Evolutionary conservation across 35 echinoderm and acorn worm genomes (phyloP).

Genomic region (Diadema setosum): DNA sequence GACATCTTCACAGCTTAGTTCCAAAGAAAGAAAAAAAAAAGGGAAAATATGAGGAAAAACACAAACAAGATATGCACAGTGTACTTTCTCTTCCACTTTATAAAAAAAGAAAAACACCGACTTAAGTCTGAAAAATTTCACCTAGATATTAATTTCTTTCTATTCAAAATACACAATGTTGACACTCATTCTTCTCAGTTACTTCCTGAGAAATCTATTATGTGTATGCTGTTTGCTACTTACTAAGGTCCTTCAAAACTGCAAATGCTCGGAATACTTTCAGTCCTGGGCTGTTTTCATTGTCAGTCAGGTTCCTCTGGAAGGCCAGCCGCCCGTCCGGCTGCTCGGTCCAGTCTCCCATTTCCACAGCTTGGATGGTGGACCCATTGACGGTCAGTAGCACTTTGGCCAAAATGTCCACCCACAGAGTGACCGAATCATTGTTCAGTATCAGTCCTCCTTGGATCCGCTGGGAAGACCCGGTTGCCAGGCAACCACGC

Average conservation of each 20-base stretch:
- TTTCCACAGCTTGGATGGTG: conserved; percentile 1
- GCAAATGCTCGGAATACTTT: conserved; percentile 66
- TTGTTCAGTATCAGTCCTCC: conserved; percentile 21
- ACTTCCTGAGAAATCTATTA: not conserved
- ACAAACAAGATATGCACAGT: no score
- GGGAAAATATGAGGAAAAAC: no score
- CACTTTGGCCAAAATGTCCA: conserved; percentile 11
- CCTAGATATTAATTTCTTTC: not conserved
- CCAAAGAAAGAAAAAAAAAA: no score
- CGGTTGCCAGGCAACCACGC: conserved; percentile 53
- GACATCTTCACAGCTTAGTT: no score
- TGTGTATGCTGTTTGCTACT: not conserved
- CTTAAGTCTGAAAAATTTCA: no score
- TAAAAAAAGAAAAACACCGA: no score
- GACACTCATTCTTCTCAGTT: not conserved
- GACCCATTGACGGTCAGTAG: conserved; percentile 42
- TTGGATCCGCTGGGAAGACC: not conserved
- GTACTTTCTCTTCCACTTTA: no score
- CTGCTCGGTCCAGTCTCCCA: conserved; percentile 49
- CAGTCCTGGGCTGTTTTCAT: conserved; percentile 67
- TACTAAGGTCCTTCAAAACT: conserved; percentile 42
- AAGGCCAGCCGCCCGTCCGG: conserved; percentile 77
- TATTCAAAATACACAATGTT: not conserved
- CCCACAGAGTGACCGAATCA: conserved; percentile 49
- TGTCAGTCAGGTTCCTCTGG: conserved; percentile 53